phyloP scores from a whole-genome alignment of 2,113 vertebrate genomes.

The Triplophysa dalaica region DNA sequence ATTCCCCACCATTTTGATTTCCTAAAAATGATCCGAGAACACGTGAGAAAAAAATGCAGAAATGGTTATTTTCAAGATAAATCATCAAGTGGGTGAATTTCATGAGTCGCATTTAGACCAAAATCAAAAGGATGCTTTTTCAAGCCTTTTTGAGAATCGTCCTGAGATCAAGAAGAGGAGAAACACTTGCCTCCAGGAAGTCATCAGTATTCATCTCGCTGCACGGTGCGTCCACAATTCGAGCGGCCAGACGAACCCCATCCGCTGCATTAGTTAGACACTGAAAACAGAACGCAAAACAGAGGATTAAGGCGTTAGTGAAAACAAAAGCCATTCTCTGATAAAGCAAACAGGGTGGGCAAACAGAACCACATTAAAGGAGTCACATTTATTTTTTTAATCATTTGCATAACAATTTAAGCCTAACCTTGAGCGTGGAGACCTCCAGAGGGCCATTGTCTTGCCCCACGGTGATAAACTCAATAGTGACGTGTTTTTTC shows the following conservation, averaged over 20 bases:
- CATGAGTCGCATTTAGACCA: no score
- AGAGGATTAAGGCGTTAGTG: not conserved
- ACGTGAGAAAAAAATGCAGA: not conserved
- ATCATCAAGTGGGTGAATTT: not conserved
- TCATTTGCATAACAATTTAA: not conserved
- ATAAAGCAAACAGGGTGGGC: not conserved
- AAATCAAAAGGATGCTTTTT: no score
- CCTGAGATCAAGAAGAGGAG: not conserved
- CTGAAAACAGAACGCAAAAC: slow-evolving; percentile 63
- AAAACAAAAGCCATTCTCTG: no score
- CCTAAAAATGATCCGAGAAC: slow-evolving; percentile 69
- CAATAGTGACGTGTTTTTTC: slow-evolving; percentile 85
- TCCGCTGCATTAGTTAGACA: slow-evolving; percentile 86
- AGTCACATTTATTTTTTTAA: no score
- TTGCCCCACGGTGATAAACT: slow-evolving; percentile 87
- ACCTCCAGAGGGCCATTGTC: slow-evolving; percentile 80
- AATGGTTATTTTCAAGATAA: not conserved
- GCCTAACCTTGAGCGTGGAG: slow-evolving; percentile 80
- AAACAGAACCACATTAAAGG: not conserved
- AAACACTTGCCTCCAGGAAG: slow-evolving; percentile 83
- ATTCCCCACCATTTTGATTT: slow-evolving; percentile 87
- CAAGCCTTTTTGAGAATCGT: no score
- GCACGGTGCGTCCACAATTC: slow-evolving; percentile 95
- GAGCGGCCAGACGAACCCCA: slow-evolving; percentile 89
- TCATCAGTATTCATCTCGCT: slow-evolving; percentile 94